Evolutionary conservation across 2,113 vertebrate genomes (phyloP), one percentile per base, ranked within the genome.

Genomic region (Anser cygnoides): DNA sequence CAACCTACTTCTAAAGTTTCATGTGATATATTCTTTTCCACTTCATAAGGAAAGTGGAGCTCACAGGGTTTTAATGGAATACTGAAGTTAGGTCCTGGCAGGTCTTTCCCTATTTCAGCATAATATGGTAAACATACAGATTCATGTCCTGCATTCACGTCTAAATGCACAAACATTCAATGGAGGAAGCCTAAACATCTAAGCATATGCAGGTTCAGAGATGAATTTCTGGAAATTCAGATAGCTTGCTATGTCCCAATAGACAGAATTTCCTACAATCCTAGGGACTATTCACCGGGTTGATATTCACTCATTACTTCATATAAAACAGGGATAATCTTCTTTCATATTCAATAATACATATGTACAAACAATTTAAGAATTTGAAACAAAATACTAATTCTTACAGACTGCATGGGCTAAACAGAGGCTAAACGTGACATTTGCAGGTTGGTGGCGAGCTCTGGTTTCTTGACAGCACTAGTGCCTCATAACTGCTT

Each of bases 361-460:
- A n/a, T 89, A 89, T 92, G 72, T 83, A 89, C 71, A 62, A 82
- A 94, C n/a, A 65, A 65, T 57, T 91, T 59, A 37, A 75, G 39
- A 79, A 84, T 77, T 39, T 28, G 39, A 84, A 96, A 39, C 54
- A 75, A 87, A 90, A 68, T 6, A 68, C 11, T 8, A 96, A 94
- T 44, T 13, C 26, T 50, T 3, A 39, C 19, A 90, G 67, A 83
- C 41, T 44, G 19, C 31, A 89, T 70, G 15, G 31, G 3, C 50
- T 62, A 37, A 50, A 49, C 16, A 92, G 39, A 44, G 79, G 58
- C 63, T 31, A 0, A 13, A 39, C 0, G 0, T 39, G 71, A 65
- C 57, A 80, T 73, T 78, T 90, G 43, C 39, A 66, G 39, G 20
- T 19, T 26, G 4, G 35, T 12, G n/a, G n/a, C 6, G 46, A 89